Percentiles rank a stretch among this genome's conserved stretches.
phyloP scores from a whole-genome alignment of 2,888 invertebrate species.

The Brenthis ino region DNA sequence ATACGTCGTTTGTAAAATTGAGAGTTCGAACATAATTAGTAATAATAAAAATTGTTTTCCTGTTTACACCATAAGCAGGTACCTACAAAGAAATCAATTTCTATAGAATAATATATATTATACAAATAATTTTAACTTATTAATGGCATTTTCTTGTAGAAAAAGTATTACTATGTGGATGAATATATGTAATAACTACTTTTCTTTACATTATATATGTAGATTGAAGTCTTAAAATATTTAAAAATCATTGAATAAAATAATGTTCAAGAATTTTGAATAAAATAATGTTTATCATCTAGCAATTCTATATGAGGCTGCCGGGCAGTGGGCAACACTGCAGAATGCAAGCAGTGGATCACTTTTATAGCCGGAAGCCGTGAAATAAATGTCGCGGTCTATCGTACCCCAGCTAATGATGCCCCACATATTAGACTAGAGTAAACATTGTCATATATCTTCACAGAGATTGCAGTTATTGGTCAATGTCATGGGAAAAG shows the following conservation, averaged over 20 bases:
- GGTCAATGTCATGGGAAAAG: conserved; percentile 15
- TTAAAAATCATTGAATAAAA: neutral
- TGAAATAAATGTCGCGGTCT: conserved; percentile 82
- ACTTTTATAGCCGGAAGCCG: conserved; percentile 82
- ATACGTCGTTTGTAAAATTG: too few relatives aligned
- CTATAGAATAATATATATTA: too few relatives aligned
- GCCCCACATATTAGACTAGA: conserved; percentile 58
- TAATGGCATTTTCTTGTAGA: too few relatives aligned
- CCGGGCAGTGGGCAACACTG: conserved; percentile 63
- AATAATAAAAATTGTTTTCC: too few relatives aligned
- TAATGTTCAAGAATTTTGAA: neutral
- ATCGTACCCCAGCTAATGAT: conserved; percentile 76
- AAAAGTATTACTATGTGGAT: too few relatives aligned
- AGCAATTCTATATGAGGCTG: conserved; percentile 41
- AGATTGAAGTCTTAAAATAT: too few relatives aligned
- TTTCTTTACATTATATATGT: too few relatives aligned
- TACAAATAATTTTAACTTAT: too few relatives aligned
- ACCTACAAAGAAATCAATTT: too few relatives aligned
- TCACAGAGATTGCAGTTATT: conserved; percentile 17
- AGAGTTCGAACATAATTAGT: too few relatives aligned
- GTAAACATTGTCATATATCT: conserved; percentile 53
- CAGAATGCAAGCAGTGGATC: conserved; percentile 81
- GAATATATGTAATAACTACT: too few relatives aligned
- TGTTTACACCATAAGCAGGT: too few relatives aligned
- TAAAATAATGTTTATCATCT: conserved; percentile 40